Evolutionary conservation across 2,113 vertebrate species (phyloP).

Genomic region (Arvicanthis niloticus): DNA sequence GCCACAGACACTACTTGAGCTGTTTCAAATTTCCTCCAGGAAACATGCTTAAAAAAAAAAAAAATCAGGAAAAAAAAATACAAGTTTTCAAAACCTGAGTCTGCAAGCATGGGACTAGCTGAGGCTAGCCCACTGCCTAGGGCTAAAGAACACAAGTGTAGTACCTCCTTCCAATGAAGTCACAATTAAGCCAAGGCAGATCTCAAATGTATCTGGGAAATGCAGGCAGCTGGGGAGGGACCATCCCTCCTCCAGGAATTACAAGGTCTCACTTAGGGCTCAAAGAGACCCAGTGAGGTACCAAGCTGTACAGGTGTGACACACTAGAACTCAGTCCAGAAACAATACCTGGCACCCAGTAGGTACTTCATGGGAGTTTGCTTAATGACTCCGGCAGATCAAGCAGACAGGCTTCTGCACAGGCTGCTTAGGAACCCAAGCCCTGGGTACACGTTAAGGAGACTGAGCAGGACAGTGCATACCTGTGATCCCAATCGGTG

Average conservation of each 20-base stretch:
- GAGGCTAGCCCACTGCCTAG: neutral
- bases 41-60: neutral
- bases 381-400: neutral
- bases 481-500: neutral
- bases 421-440: neutral
- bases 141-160: neutral
- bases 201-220: slow-evolving; percentile 3
- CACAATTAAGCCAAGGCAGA: slow-evolving; percentile 18
- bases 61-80: neutral
- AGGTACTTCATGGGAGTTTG: neutral
- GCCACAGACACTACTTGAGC: neutral
- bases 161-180: slow-evolving; percentile 34
- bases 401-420: neutral
- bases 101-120: neutral
- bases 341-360: neutral
- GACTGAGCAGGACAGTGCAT: neutral
- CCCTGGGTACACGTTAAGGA: neutral
- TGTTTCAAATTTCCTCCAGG: slow-evolving; percentile 41
- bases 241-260: neutral
- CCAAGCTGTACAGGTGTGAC: neutral
- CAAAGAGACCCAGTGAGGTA: neutral
- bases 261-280: neutral
- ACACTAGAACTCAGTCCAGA: neutral
- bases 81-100: neutral
- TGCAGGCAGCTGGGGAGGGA: neutral